These are phyloP conservation scores for Monopterus albus DNA, from an alignment of 2,113 vertebrate species.

Conservation along the genomic window DNA sequence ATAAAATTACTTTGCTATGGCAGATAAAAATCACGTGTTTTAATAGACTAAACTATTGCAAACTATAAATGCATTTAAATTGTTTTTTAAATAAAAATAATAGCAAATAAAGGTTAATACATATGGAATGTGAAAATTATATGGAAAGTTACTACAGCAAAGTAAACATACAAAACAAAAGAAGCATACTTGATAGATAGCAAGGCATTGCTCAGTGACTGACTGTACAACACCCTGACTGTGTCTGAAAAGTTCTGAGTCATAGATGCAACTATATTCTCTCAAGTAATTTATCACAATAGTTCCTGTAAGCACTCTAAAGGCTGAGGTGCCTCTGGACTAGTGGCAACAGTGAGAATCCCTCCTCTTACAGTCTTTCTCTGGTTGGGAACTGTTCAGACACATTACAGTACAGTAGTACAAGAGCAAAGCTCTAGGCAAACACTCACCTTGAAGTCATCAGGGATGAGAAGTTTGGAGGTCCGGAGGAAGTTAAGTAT, in stretches of 20 bases:
- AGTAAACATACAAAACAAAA: neutral
- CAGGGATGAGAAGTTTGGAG: constrained; percentile 93
- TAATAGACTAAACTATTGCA: too few species aligned
- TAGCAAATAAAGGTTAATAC: too few species aligned
- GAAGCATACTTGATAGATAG: too few species aligned
- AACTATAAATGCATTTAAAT: too few species aligned
- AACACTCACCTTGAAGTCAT: constrained; percentile 94
- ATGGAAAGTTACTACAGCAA: neutral
- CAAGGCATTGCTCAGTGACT: neutral
- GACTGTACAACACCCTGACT: neutral
- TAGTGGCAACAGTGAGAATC: neutral
- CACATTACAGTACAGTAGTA: constrained; percentile 2
- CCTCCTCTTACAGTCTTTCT: neutral
- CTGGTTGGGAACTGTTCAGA: neutral
- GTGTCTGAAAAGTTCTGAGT: neutral
- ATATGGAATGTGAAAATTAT: too few species aligned
- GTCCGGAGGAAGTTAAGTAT: constrained; percentile 97
- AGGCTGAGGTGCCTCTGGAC: neutral
- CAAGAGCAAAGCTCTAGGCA: constrained; percentile 33
- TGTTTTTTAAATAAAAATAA: too few species aligned
- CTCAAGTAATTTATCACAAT: neutral
- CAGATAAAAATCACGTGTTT: too few species aligned
- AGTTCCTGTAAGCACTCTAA: neutral
- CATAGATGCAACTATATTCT: neutral
- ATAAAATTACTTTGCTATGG: too few species aligned